Evolutionary conservation across 2,888 invertebrate species (phyloP).

Genomic region (Phengaris arion): DNA sequence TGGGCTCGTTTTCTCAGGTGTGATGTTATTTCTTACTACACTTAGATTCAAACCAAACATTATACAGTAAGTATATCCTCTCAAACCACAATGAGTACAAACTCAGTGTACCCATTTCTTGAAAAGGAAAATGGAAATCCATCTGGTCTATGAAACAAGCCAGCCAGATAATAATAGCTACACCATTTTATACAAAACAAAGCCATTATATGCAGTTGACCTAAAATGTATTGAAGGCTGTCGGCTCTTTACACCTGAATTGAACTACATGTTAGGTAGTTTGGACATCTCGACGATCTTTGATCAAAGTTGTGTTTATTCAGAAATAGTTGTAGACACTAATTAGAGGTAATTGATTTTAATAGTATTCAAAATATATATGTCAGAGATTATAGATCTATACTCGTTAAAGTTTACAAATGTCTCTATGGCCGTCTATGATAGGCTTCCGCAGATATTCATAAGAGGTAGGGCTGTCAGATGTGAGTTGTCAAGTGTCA

Average conservation of each 20-base stretch:
- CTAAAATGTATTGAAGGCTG: not conserved
- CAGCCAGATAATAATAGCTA: conserved; percentile 3
- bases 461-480: too few relatives aligned
- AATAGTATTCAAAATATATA: too few relatives aligned
- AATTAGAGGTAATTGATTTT: not conserved
- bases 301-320: not conserved
- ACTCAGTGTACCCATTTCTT: conserved; percentile 1
- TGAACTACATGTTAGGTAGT: not conserved
- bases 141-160: not conserved
- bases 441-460: too few relatives aligned
- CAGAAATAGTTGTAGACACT: not conserved
- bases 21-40: too few relatives aligned
- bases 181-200: conserved; percentile 20
- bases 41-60: too few relatives aligned
- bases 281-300: not conserved
- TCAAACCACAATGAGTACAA: not conserved
- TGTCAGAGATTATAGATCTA: too few relatives aligned
- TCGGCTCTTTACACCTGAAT: not conserved
- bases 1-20: too few relatives aligned
- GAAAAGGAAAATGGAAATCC: not conserved
- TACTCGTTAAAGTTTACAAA: too few relatives aligned
- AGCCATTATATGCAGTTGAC: conserved; percentile 2
- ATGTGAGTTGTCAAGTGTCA: too few relatives aligned
- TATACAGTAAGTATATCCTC: not conserved
- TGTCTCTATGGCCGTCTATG: too few relatives aligned